Evolutionary conservation across 2,797 vertebrate genomes (phyloP).

Genomic region (Cichlasoma orientale): DNA sequence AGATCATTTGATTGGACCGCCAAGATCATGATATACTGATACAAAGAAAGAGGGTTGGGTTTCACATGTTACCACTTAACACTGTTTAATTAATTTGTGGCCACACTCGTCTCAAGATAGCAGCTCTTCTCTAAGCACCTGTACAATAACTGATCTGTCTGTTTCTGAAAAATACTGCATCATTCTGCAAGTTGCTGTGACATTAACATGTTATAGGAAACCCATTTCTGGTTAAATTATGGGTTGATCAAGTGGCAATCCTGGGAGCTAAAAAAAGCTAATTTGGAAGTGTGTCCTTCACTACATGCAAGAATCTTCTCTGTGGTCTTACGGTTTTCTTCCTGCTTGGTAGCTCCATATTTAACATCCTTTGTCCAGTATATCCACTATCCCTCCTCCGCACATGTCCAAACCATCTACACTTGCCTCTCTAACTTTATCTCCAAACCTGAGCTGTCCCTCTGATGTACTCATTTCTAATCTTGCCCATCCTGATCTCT

Average conservation of each 20-base stretch:
- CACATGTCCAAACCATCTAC: not conserved
- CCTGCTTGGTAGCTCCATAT: no score
- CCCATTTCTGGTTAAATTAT: not conserved
- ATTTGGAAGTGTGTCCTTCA: not conserved
- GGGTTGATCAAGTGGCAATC: not conserved
- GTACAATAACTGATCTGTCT: no score
- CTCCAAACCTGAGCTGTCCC: not conserved
- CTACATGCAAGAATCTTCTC: not conserved
- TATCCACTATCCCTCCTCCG: not conserved
- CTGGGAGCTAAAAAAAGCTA: not conserved
- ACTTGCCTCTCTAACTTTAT: not conserved
- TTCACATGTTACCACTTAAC: not conserved
- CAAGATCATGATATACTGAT: not conserved
- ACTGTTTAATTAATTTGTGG: not conserved
- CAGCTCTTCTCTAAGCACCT: not conserved
- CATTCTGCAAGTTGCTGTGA: not conserved
- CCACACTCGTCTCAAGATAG: not conserved
- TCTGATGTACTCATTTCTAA: not conserved
- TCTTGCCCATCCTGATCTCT: not conserved
- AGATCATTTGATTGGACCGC: not conserved
- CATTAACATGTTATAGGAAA: not conserved
- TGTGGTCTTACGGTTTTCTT: not conserved
- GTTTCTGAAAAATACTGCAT: not conserved
- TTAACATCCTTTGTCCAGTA: not conserved
- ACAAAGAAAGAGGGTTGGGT: not conserved